Evolutionary conservation across 2,888 invertebrate genomes (phyloP).

Genomic region (Ganaspis brasiliensis): DNA sequence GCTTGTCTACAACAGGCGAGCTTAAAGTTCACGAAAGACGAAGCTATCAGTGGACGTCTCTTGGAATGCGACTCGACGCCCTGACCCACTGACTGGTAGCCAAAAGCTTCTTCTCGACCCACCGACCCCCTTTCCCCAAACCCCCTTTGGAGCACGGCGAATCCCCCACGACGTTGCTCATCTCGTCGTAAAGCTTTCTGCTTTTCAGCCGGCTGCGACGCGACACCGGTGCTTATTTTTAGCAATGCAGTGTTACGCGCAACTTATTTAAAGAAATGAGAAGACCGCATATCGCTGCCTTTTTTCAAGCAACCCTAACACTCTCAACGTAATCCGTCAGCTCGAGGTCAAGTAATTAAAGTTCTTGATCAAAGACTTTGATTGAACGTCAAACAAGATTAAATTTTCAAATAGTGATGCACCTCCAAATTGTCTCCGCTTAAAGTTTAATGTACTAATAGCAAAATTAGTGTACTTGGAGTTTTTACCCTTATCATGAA

Average conservation of each 20-base stretch:
- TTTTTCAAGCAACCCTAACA: neutral
- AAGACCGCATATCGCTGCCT: constrained; percentile 61
- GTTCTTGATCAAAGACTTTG: neutral
- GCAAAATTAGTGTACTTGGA: too few species aligned
- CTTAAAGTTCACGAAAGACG: constrained; percentile 44
- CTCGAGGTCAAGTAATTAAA: neutral
- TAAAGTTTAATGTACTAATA: too few species aligned
- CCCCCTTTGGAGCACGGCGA: constrained; percentile 53
- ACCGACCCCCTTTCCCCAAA: constrained; percentile 49
- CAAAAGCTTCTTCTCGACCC: constrained; percentile 70
- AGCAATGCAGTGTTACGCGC: constrained; percentile 75
- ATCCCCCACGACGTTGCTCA: constrained; percentile 50
- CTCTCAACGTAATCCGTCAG: neutral
- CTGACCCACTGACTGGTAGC: constrained; percentile 80
- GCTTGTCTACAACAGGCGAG: neutral
- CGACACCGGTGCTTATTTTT: constrained; percentile 73
- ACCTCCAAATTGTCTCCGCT: too few species aligned
- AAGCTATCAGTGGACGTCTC: constrained; percentile 66
- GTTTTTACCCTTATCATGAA: too few species aligned
- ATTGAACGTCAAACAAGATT: neutral
- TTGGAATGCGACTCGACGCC: constrained; percentile 78
- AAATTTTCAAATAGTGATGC: too few species aligned
- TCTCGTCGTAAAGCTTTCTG: constrained; percentile 51
- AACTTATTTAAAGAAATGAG: constrained; percentile 78
- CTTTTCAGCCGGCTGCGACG: constrained; percentile 63